Evolutionary conservation across 2,797 vertebrate genomes (phyloP).

Genomic region (Sternotherus odoratus): DNA sequence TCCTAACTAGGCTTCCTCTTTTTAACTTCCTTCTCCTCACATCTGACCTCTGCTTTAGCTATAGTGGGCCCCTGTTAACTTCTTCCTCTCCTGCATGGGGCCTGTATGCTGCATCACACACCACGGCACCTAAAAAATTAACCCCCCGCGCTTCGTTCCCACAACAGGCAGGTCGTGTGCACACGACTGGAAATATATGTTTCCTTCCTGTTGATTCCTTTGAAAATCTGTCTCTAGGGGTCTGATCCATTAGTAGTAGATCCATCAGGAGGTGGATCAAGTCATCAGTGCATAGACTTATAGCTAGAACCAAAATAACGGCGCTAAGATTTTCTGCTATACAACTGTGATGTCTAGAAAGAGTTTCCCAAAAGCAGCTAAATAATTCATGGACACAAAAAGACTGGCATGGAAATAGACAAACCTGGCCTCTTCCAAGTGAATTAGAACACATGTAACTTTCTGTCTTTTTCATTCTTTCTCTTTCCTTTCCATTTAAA

Average conservation of each 20-base stretch:
- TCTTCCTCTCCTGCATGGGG: too few relatives aligned
- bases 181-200: too few relatives aligned
- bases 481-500: not conserved
- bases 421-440: not conserved
- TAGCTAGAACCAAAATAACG: too few relatives aligned
- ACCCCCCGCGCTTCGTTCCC: not conserved
- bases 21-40: too few relatives aligned
- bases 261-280: fast-evolving
- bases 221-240: fast-evolving
- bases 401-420: not conserved
- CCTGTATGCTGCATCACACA: too few relatives aligned
- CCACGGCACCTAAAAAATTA: not conserved
- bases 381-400: not conserved
- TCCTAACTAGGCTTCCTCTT: too few relatives aligned
- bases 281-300: not conserved
- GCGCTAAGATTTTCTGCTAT: not conserved
- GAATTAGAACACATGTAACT: not conserved
- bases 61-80: too few relatives aligned
- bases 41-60: too few relatives aligned
- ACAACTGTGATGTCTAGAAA: not conserved
- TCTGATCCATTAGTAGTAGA: not conserved
- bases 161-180: not conserved
- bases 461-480: not conserved
- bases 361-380: not conserved
- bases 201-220: not conserved